Base-by-base conservation (phyloP, 2,888 invertebrate species). In the Aphodius granarius region DNA sequence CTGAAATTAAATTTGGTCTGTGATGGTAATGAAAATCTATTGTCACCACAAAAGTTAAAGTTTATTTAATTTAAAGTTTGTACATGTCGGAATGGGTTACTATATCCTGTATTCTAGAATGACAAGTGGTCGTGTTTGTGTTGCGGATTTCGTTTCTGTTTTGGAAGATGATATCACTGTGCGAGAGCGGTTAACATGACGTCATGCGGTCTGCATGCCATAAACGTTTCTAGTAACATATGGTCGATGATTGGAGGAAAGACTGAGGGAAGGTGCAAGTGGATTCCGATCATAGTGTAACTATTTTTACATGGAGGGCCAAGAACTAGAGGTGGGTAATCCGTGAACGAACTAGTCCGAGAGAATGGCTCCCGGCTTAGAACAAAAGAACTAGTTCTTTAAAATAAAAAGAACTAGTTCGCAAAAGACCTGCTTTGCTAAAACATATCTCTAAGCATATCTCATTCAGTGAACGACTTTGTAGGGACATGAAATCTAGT, bases 161-260 rank as follows among this genome's bases (percentile, higher is more conserved):
- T 72, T 72, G 23, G 63, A 63, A 72, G 72, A 72, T 72, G 72
- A 72, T 23, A 72, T 72, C 72, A 72, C 43, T 72, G 19, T 43
- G 43, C 43, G 43, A 43, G 72, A 66, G 17, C 72, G 72, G 72
- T 63, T 18, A 43, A 19, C 18, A 3, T 72, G 72, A 72, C 72
- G 72, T 72, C 72, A 72, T 72, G 13, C 21, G 66, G 21, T 71
- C 18, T 71, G 21, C 71, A 71, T 43, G 43, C 43, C 43, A 43
- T 43, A 43, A 43, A 43, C 43, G 43, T 43, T 43, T 3, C 43
- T 13, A 43, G 4, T 13, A 43, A 43, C 43, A 43, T 43, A 43
- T 43, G 43, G 43, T 43, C 43, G 43, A n/a, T n/a, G n/a, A 43
- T 43, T 43, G 43, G 1, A 6, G 43, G 43, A 43, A 1, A 43